Evolutionary conservation across 1,140 invertebrate genomes (phyloP).

Genomic region (Agraylea sexmaculata): DNA sequence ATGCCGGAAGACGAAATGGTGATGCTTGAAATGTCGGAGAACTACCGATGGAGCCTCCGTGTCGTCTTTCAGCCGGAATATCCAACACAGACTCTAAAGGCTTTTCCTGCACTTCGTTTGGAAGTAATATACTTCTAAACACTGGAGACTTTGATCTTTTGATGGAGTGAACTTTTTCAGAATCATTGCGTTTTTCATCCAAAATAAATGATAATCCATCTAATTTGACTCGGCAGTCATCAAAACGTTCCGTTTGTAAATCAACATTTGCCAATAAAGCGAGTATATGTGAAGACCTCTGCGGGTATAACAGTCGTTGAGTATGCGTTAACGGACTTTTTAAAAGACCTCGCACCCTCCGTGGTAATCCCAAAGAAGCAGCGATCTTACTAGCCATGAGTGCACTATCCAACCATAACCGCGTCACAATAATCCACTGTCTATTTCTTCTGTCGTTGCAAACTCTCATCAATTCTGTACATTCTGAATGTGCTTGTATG

Average conservation of each 20-base stretch:
- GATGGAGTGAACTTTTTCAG: neutral
- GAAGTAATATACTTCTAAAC: no score
- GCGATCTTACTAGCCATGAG: conserved; percentile 6
- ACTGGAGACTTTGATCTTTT: neutral
- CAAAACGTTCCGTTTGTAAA: conserved; percentile 13
- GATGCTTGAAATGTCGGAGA: conserved; percentile 16
- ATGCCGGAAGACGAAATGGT: conserved; percentile 13
- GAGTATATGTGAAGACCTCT: conserved; percentile 8
- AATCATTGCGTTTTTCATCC: conserved; percentile 11
- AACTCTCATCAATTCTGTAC: conserved; percentile 10
- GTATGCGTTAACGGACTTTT: conserved; percentile 3
- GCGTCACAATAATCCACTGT: neutral
- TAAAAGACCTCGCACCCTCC: conserved; percentile 12
- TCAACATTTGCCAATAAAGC: conserved; percentile 12
- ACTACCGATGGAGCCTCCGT: conserved; percentile 7
- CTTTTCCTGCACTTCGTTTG: conserved; percentile 7
- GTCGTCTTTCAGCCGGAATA: conserved; percentile 11
- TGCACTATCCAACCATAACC: conserved; percentile 13
- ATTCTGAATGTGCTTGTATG: conserved; percentile 13
- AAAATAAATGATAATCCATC: conserved; percentile 18
- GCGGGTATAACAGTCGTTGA: conserved; percentile 16
- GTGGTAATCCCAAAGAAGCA: conserved; percentile 12
- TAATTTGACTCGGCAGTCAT: conserved; percentile 19
- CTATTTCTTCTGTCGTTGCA: conserved; percentile 9
- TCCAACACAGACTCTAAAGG: conserved; percentile 18